Conservation (phyloP, 1,140 invertebrate genomes). For the Pogonognathellus flavescens region DNA sequence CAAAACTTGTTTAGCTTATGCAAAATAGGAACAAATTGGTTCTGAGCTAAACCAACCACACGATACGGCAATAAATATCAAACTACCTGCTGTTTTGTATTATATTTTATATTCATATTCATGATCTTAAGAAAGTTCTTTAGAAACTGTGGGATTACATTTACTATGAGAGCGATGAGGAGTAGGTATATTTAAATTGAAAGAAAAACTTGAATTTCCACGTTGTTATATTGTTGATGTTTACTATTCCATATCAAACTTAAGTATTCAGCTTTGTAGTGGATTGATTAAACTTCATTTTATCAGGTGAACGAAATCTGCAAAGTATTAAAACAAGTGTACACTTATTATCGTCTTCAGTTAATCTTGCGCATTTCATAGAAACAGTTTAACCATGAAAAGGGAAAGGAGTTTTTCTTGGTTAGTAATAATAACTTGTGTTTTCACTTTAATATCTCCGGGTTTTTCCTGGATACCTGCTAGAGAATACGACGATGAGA, state of each 20-base stretch:
- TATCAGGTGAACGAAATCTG: neutral
- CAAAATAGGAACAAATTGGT: neutral
- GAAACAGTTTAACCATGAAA: neutral
- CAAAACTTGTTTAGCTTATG: constrained; percentile 22
- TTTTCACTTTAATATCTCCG: neutral
- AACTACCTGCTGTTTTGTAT: neutral
- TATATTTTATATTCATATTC: neutral
- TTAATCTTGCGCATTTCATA: neutral
- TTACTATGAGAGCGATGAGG: neutral
- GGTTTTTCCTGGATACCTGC: constrained; percentile 35
- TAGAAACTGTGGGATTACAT: neutral
- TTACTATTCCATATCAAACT: neutral
- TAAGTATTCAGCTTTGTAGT: neutral
- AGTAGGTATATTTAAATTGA: neutral
- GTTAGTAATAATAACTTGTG: neutral
- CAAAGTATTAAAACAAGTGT: constrained; percentile 30
- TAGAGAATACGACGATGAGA: constrained; percentile 5
- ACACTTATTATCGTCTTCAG: neutral
- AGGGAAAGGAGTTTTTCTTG: neutral
- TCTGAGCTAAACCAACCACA: neutral
- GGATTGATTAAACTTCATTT: neutral
- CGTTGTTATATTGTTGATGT: neutral
- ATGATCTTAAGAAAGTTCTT: neutral
- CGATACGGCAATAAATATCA: constrained; percentile 1
- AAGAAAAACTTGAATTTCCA: constrained; percentile 25